A percentile compares a stretch with the other conserved stretches of the same genome.
These are phyloP conservation scores for Morone chrysops DNA, from an alignment of 2,113 vertebrate species.

Conservation along the genomic window DNA sequence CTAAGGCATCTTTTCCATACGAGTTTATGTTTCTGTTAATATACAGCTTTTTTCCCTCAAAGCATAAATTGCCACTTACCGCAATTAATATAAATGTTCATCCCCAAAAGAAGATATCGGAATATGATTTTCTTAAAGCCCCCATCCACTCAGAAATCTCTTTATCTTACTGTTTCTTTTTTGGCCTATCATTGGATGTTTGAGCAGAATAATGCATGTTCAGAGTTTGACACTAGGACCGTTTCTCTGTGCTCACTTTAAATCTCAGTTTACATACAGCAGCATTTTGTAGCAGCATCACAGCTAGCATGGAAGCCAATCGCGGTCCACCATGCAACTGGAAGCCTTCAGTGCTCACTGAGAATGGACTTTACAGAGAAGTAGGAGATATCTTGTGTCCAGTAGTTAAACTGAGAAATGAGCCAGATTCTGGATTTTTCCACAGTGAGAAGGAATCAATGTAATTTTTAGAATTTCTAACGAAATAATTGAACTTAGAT, in stretches of 20 bases:
- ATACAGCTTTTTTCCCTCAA: not conserved
- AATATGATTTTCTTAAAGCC: not conserved
- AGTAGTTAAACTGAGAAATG: not conserved
- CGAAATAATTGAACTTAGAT: no score
- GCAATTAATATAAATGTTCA: not conserved
- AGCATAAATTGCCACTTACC: not conserved
- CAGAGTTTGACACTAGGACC: no score
- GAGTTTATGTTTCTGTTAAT: not conserved
- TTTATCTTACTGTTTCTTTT: not conserved
- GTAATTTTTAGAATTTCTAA: no score
- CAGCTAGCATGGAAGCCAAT: no score
- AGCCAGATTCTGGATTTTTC: no score
- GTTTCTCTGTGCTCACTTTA: not conserved
- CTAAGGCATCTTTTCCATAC: not conserved
- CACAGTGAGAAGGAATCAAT: no score
- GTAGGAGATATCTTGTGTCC: no score
- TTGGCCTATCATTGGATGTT: not conserved
- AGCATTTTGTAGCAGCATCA: no score
- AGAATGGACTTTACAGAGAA: no score
- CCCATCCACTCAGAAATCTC: not conserved
- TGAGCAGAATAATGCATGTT: not conserved
- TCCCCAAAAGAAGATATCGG: not conserved
- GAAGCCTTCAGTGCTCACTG: no score
- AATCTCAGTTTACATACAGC: no score
- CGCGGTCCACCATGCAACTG: no score